phyloP scores from a whole-genome alignment of 2,797 vertebrate species.

The Limosa lapponica region DNA sequence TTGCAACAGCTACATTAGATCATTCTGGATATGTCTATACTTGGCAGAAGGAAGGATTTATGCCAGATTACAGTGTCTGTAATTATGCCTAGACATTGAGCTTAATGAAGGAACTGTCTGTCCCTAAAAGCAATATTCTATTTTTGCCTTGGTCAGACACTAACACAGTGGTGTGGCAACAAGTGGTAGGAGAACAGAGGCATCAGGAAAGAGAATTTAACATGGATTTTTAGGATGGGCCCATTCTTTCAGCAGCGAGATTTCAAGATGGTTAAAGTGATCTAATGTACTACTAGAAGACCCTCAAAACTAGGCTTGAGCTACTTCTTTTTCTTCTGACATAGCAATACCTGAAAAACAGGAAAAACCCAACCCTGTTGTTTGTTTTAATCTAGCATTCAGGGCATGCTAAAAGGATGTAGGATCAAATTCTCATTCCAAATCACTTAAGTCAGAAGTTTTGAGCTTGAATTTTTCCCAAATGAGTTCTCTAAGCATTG shows the following conservation, averaged over 20 bases:
- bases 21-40: not conserved
- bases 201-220: not conserved
- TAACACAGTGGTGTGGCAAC: not conserved
- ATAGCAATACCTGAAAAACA: not conserved
- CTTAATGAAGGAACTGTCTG: not conserved
- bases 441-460: not conserved
- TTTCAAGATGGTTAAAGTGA: not conserved
- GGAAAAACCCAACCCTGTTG: fast-evolving
- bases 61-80: not conserved
- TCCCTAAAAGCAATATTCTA: not conserved
- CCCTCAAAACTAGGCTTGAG: not conserved
- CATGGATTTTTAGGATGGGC: not conserved
- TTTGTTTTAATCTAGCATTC: not conserved
- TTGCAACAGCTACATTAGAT: not conserved
- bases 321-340: not conserved
- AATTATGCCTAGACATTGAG: not conserved
- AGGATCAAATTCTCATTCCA: not conserved
- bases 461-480: not conserved
- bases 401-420: not conserved
- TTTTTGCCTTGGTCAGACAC: not conserved
- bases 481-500: not conserved
- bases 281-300: not conserved
- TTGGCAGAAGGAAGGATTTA: not conserved
- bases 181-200: not conserved
- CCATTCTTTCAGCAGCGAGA: not conserved